Evolutionary conservation across 2,113 vertebrate species (phyloP).

Genomic region (Bos indicus): DNA sequence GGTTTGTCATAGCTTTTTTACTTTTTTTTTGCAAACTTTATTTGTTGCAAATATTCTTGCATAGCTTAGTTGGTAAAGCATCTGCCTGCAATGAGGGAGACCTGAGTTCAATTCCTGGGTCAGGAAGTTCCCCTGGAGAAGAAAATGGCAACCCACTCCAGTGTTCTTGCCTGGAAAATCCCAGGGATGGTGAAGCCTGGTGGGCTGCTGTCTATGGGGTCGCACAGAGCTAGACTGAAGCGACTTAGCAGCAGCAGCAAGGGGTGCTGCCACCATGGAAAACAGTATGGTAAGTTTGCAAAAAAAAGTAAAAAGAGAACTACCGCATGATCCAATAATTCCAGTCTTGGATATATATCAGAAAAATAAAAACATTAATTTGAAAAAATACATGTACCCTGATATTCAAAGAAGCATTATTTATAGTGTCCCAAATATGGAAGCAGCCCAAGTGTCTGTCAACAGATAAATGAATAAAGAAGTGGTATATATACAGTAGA

Average conservation of each 20-base stretch:
- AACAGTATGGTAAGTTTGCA: not conserved
- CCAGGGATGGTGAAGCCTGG: fast-evolving
- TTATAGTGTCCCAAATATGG: not conserved
- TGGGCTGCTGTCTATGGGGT: too few species aligned
- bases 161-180: not conserved
- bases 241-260: too few species aligned
- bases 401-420: not conserved
- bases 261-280: not conserved
- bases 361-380: not conserved
- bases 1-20: not conserved
- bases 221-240: fast-evolving
- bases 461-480: not conserved
- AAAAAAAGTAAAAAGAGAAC: not conserved
- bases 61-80: fast-evolving
- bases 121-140: not conserved
- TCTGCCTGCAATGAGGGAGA: not conserved
- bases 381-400: not conserved
- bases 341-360: not conserved
- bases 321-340: not conserved
- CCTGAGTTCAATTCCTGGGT: not conserved
- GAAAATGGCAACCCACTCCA: not conserved
- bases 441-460: not conserved
- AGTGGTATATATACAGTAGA: not conserved
- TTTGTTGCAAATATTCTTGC: not conserved
- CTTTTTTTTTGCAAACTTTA: too few species aligned